Evolutionary conservation across 2,797 vertebrate genomes (phyloP).

Genomic region (Gadopsis bispinosus): DNA sequence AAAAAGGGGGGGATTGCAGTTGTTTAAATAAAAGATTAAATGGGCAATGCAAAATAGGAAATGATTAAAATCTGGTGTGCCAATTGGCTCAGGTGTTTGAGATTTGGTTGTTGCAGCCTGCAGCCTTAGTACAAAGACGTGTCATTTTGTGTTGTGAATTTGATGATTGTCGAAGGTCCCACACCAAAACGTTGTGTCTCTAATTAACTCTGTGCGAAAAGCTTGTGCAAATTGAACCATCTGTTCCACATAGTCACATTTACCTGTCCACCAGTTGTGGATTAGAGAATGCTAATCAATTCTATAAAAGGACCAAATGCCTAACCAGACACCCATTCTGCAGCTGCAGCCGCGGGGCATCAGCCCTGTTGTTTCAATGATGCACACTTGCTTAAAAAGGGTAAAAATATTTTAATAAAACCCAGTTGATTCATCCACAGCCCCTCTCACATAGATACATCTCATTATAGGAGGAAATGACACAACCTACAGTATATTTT

Average conservation of each 20-base stretch:
- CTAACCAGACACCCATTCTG: background rate
- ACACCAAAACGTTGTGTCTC: background rate
- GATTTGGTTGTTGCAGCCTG: background rate
- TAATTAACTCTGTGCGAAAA: constrained; percentile 1
- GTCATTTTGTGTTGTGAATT: background rate
- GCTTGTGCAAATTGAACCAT: constrained; percentile 4
- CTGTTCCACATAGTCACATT: background rate
- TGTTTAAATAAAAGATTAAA: background rate
- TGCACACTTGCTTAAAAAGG: background rate
- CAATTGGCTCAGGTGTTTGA: constrained; percentile 8
- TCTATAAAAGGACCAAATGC: constrained; percentile 25
- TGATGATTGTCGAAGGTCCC: background rate
- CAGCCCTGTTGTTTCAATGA: constrained; percentile 17
- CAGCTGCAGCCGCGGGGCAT: background rate
- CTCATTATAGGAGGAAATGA: constrained; percentile 1
- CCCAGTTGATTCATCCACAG: background rate
- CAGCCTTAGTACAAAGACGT: background rate
- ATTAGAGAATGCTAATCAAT: background rate
- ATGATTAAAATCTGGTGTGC: background rate
- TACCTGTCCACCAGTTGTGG: background rate
- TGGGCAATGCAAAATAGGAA: too few species aligned
- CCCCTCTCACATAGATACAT: background rate
- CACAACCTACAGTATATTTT: constrained; percentile 16
- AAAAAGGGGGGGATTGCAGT: background rate
- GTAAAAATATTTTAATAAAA: background rate